phyloP scores from a whole-genome alignment of 2,113 vertebrate species.

The Arizona elegans region DNA sequence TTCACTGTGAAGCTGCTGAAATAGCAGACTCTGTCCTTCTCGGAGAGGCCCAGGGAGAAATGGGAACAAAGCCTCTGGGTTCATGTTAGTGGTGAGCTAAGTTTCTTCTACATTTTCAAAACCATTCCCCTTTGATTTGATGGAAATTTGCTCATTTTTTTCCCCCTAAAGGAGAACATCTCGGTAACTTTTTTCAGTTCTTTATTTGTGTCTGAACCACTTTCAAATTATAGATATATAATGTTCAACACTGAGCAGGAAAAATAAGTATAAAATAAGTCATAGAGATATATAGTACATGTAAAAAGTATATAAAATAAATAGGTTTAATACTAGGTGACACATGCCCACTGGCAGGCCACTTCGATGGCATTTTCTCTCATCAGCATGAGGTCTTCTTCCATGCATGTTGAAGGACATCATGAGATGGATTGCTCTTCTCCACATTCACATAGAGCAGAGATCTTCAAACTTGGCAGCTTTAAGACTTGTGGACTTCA shows the following conservation, averaged over 20 bases:
- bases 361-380: neutral
- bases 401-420: neutral
- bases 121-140: neutral
- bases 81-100: neutral
- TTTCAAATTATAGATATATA: neutral
- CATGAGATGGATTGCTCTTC: neutral
- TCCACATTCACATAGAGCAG: neutral
- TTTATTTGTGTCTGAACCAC: neutral
- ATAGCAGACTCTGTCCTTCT: no score
- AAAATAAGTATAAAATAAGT: neutral
- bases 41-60: neutral
- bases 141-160: neutral
- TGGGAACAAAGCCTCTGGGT: neutral
- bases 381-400: no score
- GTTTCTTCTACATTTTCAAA: neutral
- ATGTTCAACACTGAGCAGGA: neutral
- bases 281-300: neutral
- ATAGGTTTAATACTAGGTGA: neutral
- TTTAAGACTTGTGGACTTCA: no score
- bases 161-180: neutral
- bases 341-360: rapidly evolving
- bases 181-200: neutral
- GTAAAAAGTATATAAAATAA: neutral
- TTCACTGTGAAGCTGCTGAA: neutral
- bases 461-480: no score